A percentile compares a stretch with the other conserved stretches of the same genome.
Conservation (phyloP, 2,888 invertebrate species). For the Papilio elwesi region DNA sequence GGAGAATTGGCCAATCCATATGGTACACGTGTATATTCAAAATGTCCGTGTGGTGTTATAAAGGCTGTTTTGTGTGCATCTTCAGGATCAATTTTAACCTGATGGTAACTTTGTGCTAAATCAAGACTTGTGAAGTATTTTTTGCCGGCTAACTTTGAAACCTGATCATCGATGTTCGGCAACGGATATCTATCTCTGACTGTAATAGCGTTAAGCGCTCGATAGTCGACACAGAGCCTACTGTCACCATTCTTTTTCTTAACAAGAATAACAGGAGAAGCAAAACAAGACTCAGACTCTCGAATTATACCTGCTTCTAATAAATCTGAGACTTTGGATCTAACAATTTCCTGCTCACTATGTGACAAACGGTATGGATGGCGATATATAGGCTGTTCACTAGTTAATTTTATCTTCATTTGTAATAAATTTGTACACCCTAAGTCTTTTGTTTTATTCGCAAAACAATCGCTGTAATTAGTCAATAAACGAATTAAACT, state of each 20-base stretch:
- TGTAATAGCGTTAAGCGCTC: not conserved
- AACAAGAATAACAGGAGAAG: not conserved
- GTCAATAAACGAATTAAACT: too few species aligned
- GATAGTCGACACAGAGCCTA: not conserved
- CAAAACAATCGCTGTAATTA: too few species aligned
- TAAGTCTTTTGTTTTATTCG: too few species aligned
- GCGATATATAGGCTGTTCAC: too few species aligned
- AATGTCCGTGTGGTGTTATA: too few species aligned
- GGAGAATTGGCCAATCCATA: conserved; percentile 43
- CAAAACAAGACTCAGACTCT: not conserved
- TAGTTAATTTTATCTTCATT: too few species aligned
- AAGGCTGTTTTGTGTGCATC: too few species aligned
- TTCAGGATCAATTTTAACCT: too few species aligned
- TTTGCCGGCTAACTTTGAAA: conserved; percentile 43
- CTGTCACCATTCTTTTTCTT: not conserved
- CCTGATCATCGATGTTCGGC: conserved; percentile 45
- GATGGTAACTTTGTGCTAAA: too few species aligned
- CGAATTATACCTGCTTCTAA: not conserved
- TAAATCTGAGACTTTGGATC: not conserved
- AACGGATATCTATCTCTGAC: conserved; percentile 48
- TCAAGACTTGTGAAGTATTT: conserved; percentile 42
- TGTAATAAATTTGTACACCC: too few species aligned
- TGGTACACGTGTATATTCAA: not conserved
- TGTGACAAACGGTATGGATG: too few species aligned
- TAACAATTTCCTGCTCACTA: too few species aligned